Conservation (phyloP, 2,888 invertebrate species). For the Leptinotarsa haldemani region DNA sequence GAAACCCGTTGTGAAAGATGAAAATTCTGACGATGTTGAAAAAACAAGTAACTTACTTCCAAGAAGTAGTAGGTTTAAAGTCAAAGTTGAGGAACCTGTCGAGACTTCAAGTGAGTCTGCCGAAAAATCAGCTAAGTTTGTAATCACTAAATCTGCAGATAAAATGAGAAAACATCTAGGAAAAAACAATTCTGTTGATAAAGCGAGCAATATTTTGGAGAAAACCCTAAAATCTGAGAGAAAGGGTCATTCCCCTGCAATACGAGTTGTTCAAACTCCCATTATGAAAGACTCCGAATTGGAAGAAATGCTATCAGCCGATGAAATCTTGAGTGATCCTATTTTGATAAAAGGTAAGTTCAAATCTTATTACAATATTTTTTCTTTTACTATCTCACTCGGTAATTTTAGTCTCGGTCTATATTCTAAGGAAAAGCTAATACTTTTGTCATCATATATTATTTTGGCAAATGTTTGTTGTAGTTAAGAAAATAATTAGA, state of each 20-base stretch:
- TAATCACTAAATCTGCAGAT: background rate
- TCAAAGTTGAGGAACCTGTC: background rate
- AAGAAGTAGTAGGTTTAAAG: background rate
- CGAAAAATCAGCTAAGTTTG: background rate
- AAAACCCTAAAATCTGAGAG: constrained; percentile 5
- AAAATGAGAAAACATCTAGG: constrained; percentile 2
- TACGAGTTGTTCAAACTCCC: constrained; percentile 20
- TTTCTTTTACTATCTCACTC: background rate
- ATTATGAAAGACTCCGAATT: constrained; percentile 43
- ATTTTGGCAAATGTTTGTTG: too few species aligned
- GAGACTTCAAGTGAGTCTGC: background rate
- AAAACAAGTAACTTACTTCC: background rate
- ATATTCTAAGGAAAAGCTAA: too few species aligned
- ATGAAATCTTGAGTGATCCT: constrained; percentile 52
- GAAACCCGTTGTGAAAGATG: background rate
- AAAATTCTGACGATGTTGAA: constrained; percentile 12
- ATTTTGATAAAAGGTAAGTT: constrained; percentile 53
- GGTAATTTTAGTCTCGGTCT: too few species aligned
- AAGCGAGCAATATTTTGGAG: constrained; percentile 14
- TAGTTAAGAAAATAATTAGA: too few species aligned
- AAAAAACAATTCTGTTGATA: background rate
- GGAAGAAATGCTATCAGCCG: constrained; percentile 45
- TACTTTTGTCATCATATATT: too few species aligned
- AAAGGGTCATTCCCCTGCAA: constrained; percentile 11
- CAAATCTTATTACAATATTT: background rate